Evolutionary conservation across 2,888 invertebrate species (phyloP).

Genomic region (Amiota mariae): DNA sequence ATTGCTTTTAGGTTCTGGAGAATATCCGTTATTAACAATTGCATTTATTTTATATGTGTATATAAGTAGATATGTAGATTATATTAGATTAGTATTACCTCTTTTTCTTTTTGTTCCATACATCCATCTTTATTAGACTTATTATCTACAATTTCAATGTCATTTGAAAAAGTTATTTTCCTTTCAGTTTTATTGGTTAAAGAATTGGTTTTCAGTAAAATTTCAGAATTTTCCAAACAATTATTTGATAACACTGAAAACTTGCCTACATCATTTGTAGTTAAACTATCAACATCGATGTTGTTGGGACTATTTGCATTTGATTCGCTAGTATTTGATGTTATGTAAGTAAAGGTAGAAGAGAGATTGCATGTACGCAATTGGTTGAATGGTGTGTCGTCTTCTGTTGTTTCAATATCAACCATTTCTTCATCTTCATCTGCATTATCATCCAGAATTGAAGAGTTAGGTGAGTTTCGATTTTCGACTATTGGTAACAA

Average conservation of each 20-base stretch:
- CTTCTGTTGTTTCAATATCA: conserved; percentile 90
- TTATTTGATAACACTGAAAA: conserved; percentile 1
- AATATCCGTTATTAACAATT: too few species aligned
- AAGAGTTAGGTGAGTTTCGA: conserved; percentile 65
- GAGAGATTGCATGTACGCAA: conserved; percentile 20
- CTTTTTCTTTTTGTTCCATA: too few species aligned
- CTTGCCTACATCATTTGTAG: conserved; percentile 53
- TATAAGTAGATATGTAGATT: too few species aligned
- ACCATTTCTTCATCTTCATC: conserved; percentile 79
- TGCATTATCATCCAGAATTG: conserved; percentile 75
- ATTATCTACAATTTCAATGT: too few species aligned
- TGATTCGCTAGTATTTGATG: conserved; percentile 35
- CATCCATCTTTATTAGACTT: too few species aligned
- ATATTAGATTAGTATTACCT: too few species aligned
- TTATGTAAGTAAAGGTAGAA: conserved; percentile 25
- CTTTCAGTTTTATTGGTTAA: too few species aligned
- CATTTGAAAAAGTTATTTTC: too few species aligned
- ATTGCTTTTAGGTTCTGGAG: too few species aligned
- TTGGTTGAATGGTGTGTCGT: conserved; percentile 73
- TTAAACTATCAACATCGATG: conserved; percentile 52
- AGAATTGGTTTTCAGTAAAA: background rate
- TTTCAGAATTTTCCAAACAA: background rate
- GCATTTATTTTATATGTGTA: too few species aligned
- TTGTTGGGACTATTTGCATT: conserved; percentile 44
- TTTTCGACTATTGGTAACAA: conserved; percentile 16